phyloP scores from a whole-genome alignment of 2,797 vertebrate species.

The Rhincodon typus region DNA sequence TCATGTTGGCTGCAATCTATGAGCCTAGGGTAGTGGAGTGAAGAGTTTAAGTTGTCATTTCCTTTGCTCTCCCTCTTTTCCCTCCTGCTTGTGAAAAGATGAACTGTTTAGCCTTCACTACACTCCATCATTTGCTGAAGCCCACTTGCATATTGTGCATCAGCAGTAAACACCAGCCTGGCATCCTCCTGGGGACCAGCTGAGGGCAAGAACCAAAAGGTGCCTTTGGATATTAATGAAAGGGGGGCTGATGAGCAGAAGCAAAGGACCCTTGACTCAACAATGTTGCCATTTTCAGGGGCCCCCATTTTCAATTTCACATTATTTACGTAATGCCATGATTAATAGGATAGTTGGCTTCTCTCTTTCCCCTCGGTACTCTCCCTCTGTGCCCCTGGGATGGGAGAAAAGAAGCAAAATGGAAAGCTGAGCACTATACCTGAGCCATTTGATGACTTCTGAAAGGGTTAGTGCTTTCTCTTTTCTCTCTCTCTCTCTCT shows the following conservation, averaged over 20 bases:
- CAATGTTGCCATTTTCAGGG: not conserved
- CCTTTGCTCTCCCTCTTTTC: not conserved
- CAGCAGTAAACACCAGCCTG: not conserved
- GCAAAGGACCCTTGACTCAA: not conserved
- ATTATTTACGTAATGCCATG: not conserved
- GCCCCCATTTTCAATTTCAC: slow-evolving; percentile 1
- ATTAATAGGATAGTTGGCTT: not conserved
- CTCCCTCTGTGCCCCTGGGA: no score
- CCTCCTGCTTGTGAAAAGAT: not conserved
- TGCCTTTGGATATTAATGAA: not conserved
- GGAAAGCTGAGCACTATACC: not conserved
- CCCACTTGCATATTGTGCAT: not conserved
- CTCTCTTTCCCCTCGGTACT: not conserved
- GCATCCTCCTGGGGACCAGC: not conserved
- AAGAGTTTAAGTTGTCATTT: not conserved
- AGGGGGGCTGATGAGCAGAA: not conserved
- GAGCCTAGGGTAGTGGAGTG: not conserved
- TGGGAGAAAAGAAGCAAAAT: not conserved
- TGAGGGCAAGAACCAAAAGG: not conserved
- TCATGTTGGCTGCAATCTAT: not conserved
- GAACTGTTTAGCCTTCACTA: not conserved
- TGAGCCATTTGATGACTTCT: not conserved
- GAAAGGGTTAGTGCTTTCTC: not conserved
- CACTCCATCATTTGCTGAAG: slow-evolving; percentile 13
- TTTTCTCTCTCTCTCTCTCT: no score